A percentile compares a stretch with the other conserved stretches of the same genome.
These are phyloP conservation scores for Cettia cetti DNA, from an alignment of 2,113 vertebrate genomes.

Conservation along the genomic window DNA sequence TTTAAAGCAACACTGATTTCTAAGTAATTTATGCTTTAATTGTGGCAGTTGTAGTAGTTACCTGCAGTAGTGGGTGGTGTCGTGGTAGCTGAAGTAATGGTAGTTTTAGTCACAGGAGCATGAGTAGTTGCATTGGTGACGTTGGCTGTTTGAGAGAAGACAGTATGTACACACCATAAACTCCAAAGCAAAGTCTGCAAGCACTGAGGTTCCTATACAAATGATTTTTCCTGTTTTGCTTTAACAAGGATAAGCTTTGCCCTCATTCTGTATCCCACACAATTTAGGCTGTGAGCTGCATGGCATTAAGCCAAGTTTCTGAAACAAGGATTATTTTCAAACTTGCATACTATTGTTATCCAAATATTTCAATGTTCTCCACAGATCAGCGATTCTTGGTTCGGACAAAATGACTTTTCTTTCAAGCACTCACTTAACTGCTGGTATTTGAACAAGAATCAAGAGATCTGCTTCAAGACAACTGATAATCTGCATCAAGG, in stretches of 20 bases:
- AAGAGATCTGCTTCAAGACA: not conserved
- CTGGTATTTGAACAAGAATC: not conserved
- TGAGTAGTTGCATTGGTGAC: conserved; percentile 9
- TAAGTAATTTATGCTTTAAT: not conserved
- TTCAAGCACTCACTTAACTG: not conserved
- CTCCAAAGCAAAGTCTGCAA: not conserved
- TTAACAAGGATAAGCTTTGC: not conserved
- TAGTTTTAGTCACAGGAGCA: not conserved
- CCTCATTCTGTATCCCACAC: not conserved
- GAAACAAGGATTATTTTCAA: not conserved
- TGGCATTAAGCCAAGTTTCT: not conserved
- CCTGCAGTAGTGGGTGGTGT: conserved; percentile 15
- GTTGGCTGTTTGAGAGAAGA: conserved; percentile 48
- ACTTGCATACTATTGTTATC: not conserved
- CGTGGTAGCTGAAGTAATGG: not conserved
- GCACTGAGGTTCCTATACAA: not conserved
- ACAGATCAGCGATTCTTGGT: not conserved
- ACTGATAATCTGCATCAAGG: not conserved
- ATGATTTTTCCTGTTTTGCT: not conserved
- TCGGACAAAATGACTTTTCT: not conserved
- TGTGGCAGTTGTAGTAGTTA: not conserved
- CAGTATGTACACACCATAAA: not conserved
- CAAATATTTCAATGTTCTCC: not conserved
- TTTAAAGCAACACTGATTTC: not conserved
- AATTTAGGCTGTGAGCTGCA: not conserved